These are phyloP conservation scores for Rhabdornis inornatus DNA, from an alignment of 2,113 vertebrate species.

Conservation along the genomic window DNA sequence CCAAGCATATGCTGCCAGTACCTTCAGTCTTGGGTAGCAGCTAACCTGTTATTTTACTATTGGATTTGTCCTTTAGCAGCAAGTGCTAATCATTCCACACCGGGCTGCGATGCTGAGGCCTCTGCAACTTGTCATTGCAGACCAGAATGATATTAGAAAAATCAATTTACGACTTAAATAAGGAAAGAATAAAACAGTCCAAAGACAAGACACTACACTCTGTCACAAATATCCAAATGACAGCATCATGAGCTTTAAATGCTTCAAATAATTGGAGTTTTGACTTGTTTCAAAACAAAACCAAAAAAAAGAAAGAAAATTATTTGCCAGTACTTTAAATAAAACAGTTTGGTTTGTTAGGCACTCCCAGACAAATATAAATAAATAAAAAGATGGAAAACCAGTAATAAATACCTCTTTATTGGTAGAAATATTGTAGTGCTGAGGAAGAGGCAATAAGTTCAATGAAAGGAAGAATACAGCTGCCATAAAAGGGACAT, in stretches of 20 bases:
- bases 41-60: background rate
- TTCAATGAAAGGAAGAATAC: background rate
- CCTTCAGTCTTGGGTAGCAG: background rate
- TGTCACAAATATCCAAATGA: background rate
- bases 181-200: background rate
- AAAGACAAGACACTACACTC: background rate
- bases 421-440: background rate
- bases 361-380: background rate
- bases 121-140: background rate
- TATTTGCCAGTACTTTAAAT: background rate
- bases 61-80: background rate
- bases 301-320: background rate
- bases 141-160: background rate
- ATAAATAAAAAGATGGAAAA: background rate
- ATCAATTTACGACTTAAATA: background rate
- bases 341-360: background rate
- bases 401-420: background rate
- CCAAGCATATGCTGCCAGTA: background rate
- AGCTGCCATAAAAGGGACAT: background rate
- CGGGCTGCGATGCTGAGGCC: rapidly evolving
- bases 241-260: background rate
- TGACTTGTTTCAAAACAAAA: background rate
- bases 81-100: background rate
- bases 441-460: background rate
- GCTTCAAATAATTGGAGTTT: background rate